Percentiles rank a stretch among this genome's conserved stretches.
These are phyloP conservation scores for Mionectes macconnelli DNA, from an alignment of 2,113 vertebrate species.

Conservation along the genomic window DNA sequence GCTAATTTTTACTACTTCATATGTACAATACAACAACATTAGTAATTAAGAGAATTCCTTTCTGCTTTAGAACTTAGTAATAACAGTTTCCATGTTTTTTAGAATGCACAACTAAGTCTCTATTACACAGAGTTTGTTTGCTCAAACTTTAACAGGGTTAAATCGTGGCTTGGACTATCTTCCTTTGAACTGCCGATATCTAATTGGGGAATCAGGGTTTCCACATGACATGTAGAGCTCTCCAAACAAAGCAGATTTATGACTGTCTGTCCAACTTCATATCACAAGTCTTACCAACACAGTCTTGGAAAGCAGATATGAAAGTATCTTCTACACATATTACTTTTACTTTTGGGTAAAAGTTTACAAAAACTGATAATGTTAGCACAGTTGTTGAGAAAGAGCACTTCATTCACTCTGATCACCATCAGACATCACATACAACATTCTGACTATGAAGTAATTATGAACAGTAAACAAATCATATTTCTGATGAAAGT, in stretches of 20 bases:
- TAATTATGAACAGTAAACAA: background rate
- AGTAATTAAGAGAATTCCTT: background rate
- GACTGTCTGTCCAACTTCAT: background rate
- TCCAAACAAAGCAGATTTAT: background rate
- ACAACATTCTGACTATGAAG: background rate
- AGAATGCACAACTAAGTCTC: no score
- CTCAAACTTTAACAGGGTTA: background rate
- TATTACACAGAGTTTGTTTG: background rate
- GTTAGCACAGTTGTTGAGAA: background rate
- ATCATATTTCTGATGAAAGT: background rate
- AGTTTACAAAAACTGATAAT: background rate
- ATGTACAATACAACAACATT: background rate
- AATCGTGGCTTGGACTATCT: background rate
- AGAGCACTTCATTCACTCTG: background rate
- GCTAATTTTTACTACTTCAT: background rate
- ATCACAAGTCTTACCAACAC: background rate
- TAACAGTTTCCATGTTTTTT: background rate
- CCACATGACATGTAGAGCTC: rapidly evolving
- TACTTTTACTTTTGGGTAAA: background rate
- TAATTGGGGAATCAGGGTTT: background rate
- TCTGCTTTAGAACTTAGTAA: background rate
- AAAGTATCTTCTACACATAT: background rate
- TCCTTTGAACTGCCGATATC: background rate
- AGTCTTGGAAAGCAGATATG: background rate
- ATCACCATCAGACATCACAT: background rate